phyloP scores from a whole-genome alignment of 2,113 vertebrate genomes.

The Dissostichus mawsoni region DNA sequence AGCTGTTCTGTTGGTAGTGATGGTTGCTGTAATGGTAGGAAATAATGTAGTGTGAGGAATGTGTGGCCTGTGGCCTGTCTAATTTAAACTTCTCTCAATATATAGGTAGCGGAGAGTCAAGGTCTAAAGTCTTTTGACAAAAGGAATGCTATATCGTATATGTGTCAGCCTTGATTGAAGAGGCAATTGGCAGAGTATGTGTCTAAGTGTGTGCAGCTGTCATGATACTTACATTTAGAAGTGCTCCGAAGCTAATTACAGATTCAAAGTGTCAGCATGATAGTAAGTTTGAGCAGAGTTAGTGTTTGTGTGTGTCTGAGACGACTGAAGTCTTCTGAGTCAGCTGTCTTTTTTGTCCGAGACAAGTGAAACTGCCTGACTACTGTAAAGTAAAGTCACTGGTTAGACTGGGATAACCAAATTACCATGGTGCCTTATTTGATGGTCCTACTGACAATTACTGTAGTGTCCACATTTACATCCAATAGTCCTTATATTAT shows the following conservation, averaged over 20 bases:
- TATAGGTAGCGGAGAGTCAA: slow-evolving; percentile 30
- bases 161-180: slow-evolving; percentile 51
- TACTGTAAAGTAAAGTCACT: background rate
- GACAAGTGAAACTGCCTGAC: slow-evolving; percentile 26
- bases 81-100: slow-evolving; percentile 24
- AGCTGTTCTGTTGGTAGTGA: background rate
- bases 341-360: slow-evolving; percentile 52
- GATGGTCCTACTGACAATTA: background rate
- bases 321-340: slow-evolving; percentile 38
- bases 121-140: slow-evolving; percentile 26
- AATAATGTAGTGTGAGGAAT: slow-evolving; percentile 1
- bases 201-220: slow-evolving; percentile 40
- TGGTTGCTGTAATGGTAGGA: slow-evolving; percentile 12
- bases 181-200: slow-evolving; percentile 37
- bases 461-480: background rate
- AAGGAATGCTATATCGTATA: slow-evolving; percentile 14
- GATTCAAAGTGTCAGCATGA: slow-evolving; percentile 50
- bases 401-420: no score
- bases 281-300: slow-evolving; percentile 21
- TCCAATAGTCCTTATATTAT: background rate
- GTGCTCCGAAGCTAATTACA: slow-evolving; percentile 42
- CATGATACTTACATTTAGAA: slow-evolving; percentile 25
- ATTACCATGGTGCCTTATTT: no score
- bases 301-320: slow-evolving; percentile 19
- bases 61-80: no score